A percentile compares a stretch with the other conserved stretches of the same genome.
Conservation (phyloP, 2,113 vertebrate genomes). For the Sebastes schlegelii region DNA sequence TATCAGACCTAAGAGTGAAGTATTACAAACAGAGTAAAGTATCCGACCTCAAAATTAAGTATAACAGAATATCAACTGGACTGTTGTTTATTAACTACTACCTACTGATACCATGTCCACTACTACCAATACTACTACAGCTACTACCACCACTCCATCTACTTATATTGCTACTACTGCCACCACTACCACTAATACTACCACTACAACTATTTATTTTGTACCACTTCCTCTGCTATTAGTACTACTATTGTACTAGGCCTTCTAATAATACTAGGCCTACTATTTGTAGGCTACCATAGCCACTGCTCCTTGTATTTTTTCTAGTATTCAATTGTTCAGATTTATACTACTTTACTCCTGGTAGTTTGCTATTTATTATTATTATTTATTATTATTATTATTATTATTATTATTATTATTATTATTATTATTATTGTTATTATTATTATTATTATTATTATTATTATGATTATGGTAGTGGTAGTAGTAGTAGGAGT, state of each 20-base stretch:
- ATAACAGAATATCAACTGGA: too few species aligned
- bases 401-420: constrained; percentile 15
- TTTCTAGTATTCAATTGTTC: background rate
- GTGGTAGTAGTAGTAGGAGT: too few species aligned
- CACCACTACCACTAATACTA: background rate
- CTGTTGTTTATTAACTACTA: too few species aligned
- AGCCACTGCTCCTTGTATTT: background rate
- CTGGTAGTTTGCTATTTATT: background rate
- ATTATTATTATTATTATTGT: background rate
- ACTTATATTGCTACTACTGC: background rate
- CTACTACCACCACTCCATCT: background rate
- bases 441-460: background rate
- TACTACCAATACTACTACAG: background rate
- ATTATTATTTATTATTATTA: background rate
- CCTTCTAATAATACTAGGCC: background rate
- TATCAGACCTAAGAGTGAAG: too few species aligned
- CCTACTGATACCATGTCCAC: background rate
- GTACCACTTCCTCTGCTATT: background rate
- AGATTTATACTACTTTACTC: background rate
- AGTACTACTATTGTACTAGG: background rate
- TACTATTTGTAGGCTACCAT: background rate
- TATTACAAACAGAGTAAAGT: too few species aligned
- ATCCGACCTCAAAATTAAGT: too few species aligned
- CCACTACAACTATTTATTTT: background rate
- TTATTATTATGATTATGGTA: constrained; percentile 22